Percentiles rank a stretch among this genome's conserved stretches.
Conservation (phyloP, 1,140 invertebrate genomes). For the Homarus americanus region DNA sequence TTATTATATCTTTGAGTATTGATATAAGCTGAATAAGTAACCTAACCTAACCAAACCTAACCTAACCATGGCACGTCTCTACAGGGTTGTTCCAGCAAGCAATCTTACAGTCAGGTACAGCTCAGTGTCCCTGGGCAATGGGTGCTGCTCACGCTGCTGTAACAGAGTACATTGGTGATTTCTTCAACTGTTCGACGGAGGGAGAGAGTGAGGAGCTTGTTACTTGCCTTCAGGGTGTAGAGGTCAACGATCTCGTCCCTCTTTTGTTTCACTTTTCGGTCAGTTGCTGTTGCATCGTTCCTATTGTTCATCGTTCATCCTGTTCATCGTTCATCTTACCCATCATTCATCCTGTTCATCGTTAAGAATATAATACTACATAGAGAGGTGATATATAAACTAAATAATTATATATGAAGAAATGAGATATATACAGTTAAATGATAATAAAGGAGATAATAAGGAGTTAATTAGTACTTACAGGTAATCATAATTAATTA, state of each 20-base stretch:
- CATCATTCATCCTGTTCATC: too few species aligned
- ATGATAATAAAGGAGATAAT: too few species aligned
- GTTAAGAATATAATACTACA: too few species aligned
- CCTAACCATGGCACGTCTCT: neutral
- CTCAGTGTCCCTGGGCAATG: conserved; percentile 77
- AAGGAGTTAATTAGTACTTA: too few species aligned
- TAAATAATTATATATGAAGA: neutral
- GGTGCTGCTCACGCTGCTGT: conserved; percentile 68
- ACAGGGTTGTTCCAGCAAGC: conserved; percentile 76
- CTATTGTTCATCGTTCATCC: too few species aligned
- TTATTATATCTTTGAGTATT: neutral
- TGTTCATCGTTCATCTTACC: too few species aligned
- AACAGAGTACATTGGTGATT: conserved; percentile 45
- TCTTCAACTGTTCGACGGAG: conserved; percentile 52
- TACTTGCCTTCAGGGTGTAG: conserved; percentile 23
- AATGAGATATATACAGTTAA: neutral
- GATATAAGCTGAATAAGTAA: too few species aligned
- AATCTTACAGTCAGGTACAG: conserved; percentile 77
- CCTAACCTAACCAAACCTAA: too few species aligned
- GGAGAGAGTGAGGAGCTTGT: conserved; percentile 7
- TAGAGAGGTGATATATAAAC: too few species aligned
- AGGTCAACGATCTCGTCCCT: neutral
- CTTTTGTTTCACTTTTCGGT: neutral
- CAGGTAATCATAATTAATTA: too few species aligned
- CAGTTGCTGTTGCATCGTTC: neutral